A percentile compares a stretch with the other conserved stretches of the same genome.
Conservation (phyloP, 2,113 vertebrate species). For the Synchiropus splendidus region DNA sequence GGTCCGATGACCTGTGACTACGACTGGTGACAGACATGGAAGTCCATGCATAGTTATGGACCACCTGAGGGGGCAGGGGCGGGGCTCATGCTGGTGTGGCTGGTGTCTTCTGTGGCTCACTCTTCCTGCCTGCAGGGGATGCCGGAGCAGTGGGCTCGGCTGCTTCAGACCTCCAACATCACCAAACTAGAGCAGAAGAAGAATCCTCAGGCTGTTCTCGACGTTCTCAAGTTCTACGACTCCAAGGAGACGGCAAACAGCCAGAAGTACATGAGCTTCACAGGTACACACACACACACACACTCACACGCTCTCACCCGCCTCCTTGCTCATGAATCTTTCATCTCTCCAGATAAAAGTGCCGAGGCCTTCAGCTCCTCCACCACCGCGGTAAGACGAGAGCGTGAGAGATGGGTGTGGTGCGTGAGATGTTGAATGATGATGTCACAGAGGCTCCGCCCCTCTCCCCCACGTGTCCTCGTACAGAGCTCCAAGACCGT, state of each 20-base stretch:
- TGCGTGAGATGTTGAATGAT: not conserved
- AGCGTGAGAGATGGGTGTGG: not conserved
- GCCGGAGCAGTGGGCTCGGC: constrained; percentile 93
- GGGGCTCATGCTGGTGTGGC: too few relatives aligned
- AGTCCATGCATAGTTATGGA: too few relatives aligned
- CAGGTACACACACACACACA: constrained; percentile 53
- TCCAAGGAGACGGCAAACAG: constrained; percentile 90
- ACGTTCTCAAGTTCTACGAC: constrained; percentile 92
- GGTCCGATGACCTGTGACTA: too few relatives aligned
- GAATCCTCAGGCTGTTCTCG: constrained; percentile 91
- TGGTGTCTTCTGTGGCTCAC: too few relatives aligned
- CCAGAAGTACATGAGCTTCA: constrained; percentile 99
- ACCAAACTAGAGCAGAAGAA: constrained; percentile 96
- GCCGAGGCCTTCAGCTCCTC: constrained; percentile 80
- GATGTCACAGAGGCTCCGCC: constrained; percentile 32
- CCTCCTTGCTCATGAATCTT: not conserved
- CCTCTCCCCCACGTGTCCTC: constrained; percentile 17
- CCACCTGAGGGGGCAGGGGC: too few relatives aligned
- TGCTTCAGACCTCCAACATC: constrained; percentile 95
- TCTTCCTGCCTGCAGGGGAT: constrained; percentile 72
- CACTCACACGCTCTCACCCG: constrained; percentile 5
- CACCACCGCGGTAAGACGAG: constrained; percentile 74
- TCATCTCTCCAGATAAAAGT: constrained; percentile 75
- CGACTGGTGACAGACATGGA: too few relatives aligned
- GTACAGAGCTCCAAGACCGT: constrained; percentile 83